Percentiles rank a stretch among this genome's conserved stretches.
phyloP scores from a whole-genome alignment of 1,140 invertebrate genomes.

The Grapholita molesta region DNA sequence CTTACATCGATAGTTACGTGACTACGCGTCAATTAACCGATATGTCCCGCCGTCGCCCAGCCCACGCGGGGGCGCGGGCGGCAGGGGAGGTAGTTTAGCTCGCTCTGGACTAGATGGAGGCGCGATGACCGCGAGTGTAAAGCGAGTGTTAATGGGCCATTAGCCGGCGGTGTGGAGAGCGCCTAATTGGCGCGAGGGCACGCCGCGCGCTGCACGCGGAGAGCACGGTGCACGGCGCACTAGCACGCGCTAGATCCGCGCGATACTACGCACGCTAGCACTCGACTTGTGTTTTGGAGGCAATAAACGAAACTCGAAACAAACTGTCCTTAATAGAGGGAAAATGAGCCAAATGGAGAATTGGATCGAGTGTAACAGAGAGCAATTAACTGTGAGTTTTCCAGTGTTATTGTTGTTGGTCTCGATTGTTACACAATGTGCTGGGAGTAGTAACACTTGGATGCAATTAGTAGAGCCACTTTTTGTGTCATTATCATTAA shows the following conservation, averaged over 20 bases:
- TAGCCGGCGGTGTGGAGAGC: constrained; percentile 45
- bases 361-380: constrained; percentile 9
- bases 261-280: constrained; percentile 39
- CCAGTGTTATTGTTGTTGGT: neutral
- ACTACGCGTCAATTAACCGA: constrained; percentile 11
- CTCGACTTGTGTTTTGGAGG: constrained; percentile 35
- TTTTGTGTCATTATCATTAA: neutral
- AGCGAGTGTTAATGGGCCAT: constrained; percentile 70
- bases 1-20: constrained; percentile 9
- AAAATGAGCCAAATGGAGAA: constrained; percentile 13
- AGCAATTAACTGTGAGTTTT: neutral
- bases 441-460: neutral
- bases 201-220: constrained; percentile 27
- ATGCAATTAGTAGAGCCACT: neutral
- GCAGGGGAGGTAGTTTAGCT: constrained; percentile 18
- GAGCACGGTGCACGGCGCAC: constrained; percentile 24
- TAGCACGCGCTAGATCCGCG: constrained; percentile 38
- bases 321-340: neutral
- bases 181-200: constrained; percentile 63
- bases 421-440: neutral
- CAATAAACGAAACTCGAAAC: constrained; percentile 10
- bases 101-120: constrained; percentile 44
- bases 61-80: neutral
- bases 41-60: neutral
- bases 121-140: constrained; percentile 50